phyloP scores from a whole-genome alignment of 2,888 invertebrate genomes.

The Clepsis dumicolana region DNA sequence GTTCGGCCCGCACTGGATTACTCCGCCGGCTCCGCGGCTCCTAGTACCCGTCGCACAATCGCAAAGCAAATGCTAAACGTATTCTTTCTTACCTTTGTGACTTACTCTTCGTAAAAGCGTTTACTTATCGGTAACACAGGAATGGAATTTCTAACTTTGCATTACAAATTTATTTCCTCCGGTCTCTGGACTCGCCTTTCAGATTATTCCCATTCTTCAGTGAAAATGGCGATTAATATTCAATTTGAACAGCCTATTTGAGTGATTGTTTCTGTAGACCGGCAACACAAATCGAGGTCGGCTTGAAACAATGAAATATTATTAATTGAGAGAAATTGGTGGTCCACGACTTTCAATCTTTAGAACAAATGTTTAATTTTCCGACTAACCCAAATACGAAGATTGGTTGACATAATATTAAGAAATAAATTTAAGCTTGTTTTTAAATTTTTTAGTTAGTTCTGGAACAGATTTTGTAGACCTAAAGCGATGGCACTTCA shows the following conservation, averaged over 20 bases:
- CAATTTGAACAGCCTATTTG: conserved; percentile 84
- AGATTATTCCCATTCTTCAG: conserved; percentile 81
- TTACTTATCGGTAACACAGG: conserved; percentile 81
- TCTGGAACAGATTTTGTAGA: not conserved
- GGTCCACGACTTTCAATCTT: conserved; percentile 64
- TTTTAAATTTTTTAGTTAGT: not conserved
- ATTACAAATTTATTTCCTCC: conserved; percentile 84
- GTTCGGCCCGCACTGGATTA: conserved; percentile 73
- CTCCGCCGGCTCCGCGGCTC: conserved; percentile 67
- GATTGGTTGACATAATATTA: not conserved
- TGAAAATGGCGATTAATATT: conserved; percentile 84
- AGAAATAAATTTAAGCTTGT: not conserved
- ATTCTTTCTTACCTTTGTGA: conserved; percentile 79
- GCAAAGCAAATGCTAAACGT: conserved; percentile 74
- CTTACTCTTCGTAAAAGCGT: conserved; percentile 67
- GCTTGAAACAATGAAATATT: conserved; percentile 70
- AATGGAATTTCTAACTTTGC: conserved; percentile 85
- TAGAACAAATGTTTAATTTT: conserved; percentile 69
- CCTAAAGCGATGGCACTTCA: not conserved
- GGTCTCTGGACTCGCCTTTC: conserved; percentile 71
- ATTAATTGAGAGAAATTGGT: conserved; percentile 72
- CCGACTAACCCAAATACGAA: conserved; percentile 63
- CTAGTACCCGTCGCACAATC: conserved; percentile 63
- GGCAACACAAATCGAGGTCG: conserved; percentile 64
- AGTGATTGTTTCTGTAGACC: conserved; percentile 80